These are phyloP conservation scores for Ciconia maguari DNA, from an alignment of 2,113 vertebrate species.

Conservation along the genomic window DNA sequence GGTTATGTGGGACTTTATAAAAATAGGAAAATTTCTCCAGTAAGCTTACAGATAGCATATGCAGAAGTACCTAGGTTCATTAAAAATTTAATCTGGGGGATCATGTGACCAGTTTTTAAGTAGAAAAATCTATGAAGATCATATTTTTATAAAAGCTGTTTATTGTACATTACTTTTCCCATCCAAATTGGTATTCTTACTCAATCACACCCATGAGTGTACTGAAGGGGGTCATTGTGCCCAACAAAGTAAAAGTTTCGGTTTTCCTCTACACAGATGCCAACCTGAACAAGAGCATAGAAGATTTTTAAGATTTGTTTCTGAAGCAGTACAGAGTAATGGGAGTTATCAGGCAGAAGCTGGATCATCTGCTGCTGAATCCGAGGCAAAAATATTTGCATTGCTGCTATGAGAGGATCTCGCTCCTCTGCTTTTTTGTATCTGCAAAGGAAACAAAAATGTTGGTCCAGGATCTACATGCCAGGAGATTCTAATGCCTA, in stretches of 20 bases:
- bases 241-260: neutral
- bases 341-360: conserved; percentile 85
- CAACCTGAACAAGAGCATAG: conserved; percentile 94
- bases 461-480: neutral
- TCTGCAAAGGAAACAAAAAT: conserved; percentile 70
- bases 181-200: neutral
- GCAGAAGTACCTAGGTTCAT: neutral
- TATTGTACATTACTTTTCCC: neutral
- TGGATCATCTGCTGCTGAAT: conserved; percentile 92
- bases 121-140: neutral
- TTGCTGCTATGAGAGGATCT: conserved; percentile 91
- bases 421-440: conserved; percentile 95
- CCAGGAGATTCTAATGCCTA: neutral
- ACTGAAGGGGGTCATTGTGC: neutral
- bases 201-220: neutral
- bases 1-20: neutral
- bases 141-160: neutral
- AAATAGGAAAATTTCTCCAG: neutral
- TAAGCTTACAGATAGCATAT: neutral
- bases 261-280: conserved; percentile 2
- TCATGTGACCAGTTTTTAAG: neutral
- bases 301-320: conserved; percentile 99
- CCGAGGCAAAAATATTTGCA: conserved; percentile 93
- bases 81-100: neutral
- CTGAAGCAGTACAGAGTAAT: conserved; percentile 93